Evolutionary conservation across 2,888 invertebrate species (phyloP).

Genomic region (Eugnorisma glareosa): DNA sequence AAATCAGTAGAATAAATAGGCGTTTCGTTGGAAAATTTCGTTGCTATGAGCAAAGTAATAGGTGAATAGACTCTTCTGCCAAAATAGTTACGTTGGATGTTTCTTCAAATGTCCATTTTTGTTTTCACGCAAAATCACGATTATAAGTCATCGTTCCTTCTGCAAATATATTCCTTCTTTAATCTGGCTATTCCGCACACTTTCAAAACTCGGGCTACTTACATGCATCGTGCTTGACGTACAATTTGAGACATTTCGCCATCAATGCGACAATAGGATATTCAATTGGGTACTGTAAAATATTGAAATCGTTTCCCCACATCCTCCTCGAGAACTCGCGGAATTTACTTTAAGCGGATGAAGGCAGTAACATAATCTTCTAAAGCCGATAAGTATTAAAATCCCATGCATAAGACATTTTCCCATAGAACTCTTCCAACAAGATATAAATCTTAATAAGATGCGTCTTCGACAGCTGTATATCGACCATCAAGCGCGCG

Average conservation of each 20-base stretch:
- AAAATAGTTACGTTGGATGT: neutral
- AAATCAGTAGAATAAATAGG: constrained; percentile 27
- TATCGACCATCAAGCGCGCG: constrained; percentile 49
- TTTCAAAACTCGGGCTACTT: neutral
- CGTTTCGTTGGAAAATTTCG: neutral
- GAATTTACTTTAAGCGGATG: constrained; percentile 25
- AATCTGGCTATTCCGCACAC: neutral
- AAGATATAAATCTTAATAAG: constrained; percentile 51
- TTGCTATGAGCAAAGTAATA: neutral
- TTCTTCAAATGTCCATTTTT: neutral
- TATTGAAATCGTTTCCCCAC: neutral
- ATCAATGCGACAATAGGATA: neutral
- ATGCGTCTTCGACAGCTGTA: constrained; percentile 47
- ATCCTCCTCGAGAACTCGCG: neutral
- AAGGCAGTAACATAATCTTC: constrained; percentile 16
- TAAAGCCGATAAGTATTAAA: constrained; percentile 18
- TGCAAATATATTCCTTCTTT: neutral
- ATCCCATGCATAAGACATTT: constrained; percentile 21
- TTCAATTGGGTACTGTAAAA: neutral
- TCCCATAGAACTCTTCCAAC: constrained; percentile 33
- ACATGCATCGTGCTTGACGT: neutral
- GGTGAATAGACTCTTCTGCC: neutral
- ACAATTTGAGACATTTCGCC: neutral
- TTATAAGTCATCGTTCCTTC: neutral
- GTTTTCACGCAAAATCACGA: neutral